These are phyloP conservation scores for Azorinus chamasolen DNA, from an alignment of 2,888 invertebrate species.

Conservation along the genomic window DNA sequence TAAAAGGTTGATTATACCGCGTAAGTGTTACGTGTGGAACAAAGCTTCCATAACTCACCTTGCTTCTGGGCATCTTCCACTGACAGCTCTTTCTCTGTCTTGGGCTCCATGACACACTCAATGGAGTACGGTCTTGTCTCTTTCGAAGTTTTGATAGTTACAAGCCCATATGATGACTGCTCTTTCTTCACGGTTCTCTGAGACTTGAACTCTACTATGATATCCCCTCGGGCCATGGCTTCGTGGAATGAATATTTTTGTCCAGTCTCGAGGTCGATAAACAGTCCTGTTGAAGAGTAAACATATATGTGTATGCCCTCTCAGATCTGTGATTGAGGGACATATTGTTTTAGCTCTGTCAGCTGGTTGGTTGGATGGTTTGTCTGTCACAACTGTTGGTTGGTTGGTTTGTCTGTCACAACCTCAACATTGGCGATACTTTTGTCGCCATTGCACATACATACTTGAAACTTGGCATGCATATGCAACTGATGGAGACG, in stretches of 20 bases:
- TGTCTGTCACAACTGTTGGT: too few relatives aligned
- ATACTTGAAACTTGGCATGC: too few relatives aligned
- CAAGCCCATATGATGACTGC: conserved; percentile 83
- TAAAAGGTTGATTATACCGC: too few relatives aligned
- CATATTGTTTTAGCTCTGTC: too few relatives aligned
- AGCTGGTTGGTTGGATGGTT: too few relatives aligned
- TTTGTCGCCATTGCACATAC: too few relatives aligned
- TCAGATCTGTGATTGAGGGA: too few relatives aligned
- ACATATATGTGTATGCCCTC: too few relatives aligned
- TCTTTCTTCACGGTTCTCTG: conserved; percentile 81
- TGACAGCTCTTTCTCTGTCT: conserved; percentile 67
- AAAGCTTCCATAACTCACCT: conserved; percentile 65
- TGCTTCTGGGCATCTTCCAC: conserved; percentile 70
- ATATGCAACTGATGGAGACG: too few relatives aligned
- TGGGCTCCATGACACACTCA: conserved; percentile 71
- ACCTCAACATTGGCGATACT: too few relatives aligned
- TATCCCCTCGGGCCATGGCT: conserved; percentile 83
- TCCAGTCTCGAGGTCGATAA: conserved; percentile 76
- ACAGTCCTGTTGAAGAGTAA: conserved; percentile 66
- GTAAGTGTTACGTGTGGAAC: too few relatives aligned
- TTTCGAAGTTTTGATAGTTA: conserved; percentile 83
- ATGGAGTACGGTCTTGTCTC: conserved; percentile 82
- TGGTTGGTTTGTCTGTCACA: too few relatives aligned
- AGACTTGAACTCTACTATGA: conserved; percentile 80
- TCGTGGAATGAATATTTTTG: conserved; percentile 76